Conservation (phyloP, 2,113 vertebrate genomes). For the Ploceus nigricollis region DNA sequence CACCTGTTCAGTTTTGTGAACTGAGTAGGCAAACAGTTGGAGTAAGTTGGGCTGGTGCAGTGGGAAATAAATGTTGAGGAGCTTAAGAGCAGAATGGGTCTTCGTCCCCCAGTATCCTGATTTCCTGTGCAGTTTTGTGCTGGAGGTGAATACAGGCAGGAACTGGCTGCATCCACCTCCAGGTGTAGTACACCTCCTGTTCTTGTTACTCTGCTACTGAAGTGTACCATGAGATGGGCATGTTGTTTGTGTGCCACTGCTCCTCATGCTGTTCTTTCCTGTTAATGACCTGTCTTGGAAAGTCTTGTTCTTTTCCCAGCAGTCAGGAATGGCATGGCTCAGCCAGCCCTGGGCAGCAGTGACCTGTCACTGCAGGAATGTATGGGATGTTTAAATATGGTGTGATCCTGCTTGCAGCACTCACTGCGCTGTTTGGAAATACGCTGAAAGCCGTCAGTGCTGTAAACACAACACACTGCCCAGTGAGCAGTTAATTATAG, state of each 20-base stretch:
- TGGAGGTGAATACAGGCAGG: not conserved
- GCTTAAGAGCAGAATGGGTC: not conserved
- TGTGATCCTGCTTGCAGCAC: not conserved
- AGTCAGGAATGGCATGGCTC: not conserved
- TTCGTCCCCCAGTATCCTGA: not conserved
- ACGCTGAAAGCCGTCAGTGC: accelerated
- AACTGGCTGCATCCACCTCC: not conserved
- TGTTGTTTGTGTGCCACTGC: not conserved
- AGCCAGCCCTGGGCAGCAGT: not conserved
- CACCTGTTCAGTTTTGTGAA: not conserved
- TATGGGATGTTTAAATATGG: not conserved
- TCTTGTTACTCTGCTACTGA: not conserved
- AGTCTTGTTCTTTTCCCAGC: not conserved
- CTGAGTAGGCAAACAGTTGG: not conserved
- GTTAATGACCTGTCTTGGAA: not conserved
- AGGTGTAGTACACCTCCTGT: not conserved
- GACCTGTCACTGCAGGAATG: not conserved
- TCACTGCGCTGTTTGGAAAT: not conserved
- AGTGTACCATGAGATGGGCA: not conserved
- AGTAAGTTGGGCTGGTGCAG: not conserved
- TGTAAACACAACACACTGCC: not conserved
- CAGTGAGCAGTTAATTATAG: not conserved
- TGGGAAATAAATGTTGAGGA: not conserved
- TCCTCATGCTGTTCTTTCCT: not conserved
- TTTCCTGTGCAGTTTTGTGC: not conserved